Base-by-base conservation (phyloP, 2,888 invertebrate genomes). In the Aspidiotus rigidus region DNA sequence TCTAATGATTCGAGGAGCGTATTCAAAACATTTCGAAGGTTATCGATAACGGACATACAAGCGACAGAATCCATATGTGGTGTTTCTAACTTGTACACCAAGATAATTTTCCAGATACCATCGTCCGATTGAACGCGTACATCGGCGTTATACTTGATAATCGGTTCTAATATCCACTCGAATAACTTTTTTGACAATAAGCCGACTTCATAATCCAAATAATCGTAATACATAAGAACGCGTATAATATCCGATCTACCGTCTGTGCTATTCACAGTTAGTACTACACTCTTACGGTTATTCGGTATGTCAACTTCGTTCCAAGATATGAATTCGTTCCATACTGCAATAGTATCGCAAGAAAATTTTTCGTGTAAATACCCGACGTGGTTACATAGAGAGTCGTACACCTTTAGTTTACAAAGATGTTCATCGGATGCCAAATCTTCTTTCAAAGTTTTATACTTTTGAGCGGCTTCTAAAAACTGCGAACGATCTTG, bases 121-220 rank as follows among this genome's bases (percentile, higher is more conserved):
- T 77, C 75, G 8, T 79, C 78, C 5, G 60, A 60, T 69, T 80
- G 79, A 7, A 79, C 77, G 59, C 77, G 77, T 5, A 85, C 79
- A n/a, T 74, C 75, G 71, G 77, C 77, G 13, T 82, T 79, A 70
- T 79, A 76, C 64, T 81, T 78, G 69, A 87, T 82, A 0, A 88
- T 80, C 0, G 85, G 83, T 66, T 78, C 76, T 11, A 88, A 78
- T 39, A 88, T 76, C 71, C 82, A 77, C 44, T 82, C 79, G 73
- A 85, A 77, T 16, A 90, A 75, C 74, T 83, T 83, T 70, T 79
- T 79, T 2, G 84, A 79, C 74, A 89, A 83, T 66, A 80, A 78
- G 49, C 82, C 78, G 7, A 89, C 76, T 74, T 82, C 83, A 41
- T 74, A 74, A 75, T 79, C 75, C 74, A 85, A 74, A 75, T 80